Percentiles rank a stretch among this genome's conserved stretches.
Conservation (phyloP, 2,113 vertebrate genomes). For the Scopus umbretta region DNA sequence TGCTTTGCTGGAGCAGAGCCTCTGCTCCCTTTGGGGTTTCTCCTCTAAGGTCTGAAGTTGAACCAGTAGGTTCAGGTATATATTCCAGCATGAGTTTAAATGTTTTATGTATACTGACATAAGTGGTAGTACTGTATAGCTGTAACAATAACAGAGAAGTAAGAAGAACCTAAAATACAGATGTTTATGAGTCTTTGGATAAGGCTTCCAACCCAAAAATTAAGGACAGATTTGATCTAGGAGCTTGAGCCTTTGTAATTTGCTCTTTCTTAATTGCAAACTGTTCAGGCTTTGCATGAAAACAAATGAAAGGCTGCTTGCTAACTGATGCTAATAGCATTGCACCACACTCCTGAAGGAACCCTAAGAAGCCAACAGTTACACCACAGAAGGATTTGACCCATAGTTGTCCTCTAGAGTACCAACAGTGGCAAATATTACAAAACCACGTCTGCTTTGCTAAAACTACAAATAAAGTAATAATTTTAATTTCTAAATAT, state of each 20-base stretch:
- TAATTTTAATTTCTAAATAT: slow-evolving; percentile 56
- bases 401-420: neutral
- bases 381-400: neutral
- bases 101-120: neutral
- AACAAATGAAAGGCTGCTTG: neutral
- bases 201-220: neutral
- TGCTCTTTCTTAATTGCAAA: neutral
- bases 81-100: neutral
- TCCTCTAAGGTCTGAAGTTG: neutral
- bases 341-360: neutral
- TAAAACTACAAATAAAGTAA: slow-evolving; percentile 68
- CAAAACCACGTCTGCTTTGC: slow-evolving; percentile 52
- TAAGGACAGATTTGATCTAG: neutral
- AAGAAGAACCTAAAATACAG: neutral
- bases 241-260: neutral
- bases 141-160: neutral
- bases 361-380: neutral
- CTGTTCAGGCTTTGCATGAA: slow-evolving; percentile 7
- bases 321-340: neutral
- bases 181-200: neutral
- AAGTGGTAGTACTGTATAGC: neutral
- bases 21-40: neutral
- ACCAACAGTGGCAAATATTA: neutral
- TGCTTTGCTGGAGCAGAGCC: neutral
- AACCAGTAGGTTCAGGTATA: neutral